Base-by-base conservation (phyloP, 2,113 vertebrate genomes). In the Paradoxurus hermaphroditus region DNA sequence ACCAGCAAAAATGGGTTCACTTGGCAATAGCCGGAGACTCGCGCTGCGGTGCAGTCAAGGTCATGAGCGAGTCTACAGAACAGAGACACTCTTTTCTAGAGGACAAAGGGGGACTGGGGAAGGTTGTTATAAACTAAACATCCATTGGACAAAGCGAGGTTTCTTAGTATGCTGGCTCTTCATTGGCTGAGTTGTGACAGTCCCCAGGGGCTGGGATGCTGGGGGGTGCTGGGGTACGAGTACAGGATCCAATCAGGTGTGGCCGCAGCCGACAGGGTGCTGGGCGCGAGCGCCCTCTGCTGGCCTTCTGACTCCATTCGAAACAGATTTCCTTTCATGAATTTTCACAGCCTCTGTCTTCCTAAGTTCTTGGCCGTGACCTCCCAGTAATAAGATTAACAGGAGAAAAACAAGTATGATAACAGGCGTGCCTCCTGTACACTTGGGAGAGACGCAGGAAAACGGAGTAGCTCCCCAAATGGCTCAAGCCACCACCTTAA, bases 261-360 rank as follows among this genome's bases (percentile, higher is more conserved):
- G 7, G 16, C 65, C 34, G 65, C 13, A 34, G 16, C 14, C 1
- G 34, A n/a, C 65, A 1, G 29, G 13, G 5, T 0, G 7, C 15
- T 68, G 65, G 34, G 31, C 7, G 16, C 16, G 63, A 65, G 65
- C 65, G 15, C 65, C 65, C 34, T n/a, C 34, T n/a, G 15, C 65
- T 9, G 65, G 65, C 65, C 34, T n/a, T 65, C 7, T 18, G 65
- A 8, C 65, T 8, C 65, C 65, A 68, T 68, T 34, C 63, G 8
- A n/a, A 68, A n/a, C 31, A n/a, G 6, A n/a, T 18, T 65, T 65
- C 63, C 34, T 68, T n/a, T n/a, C 6, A 68, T 9, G n/a, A n/a
- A 68, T 68, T 68, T 68, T 68, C 34, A 68, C 1, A 68, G 65
- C 65, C 34, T 86, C 46, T 86, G 25, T 7, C 67, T 4, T 59